phyloP scores from a whole-genome alignment of 1,140 invertebrate genomes.

The Goniozus legneri region DNA sequence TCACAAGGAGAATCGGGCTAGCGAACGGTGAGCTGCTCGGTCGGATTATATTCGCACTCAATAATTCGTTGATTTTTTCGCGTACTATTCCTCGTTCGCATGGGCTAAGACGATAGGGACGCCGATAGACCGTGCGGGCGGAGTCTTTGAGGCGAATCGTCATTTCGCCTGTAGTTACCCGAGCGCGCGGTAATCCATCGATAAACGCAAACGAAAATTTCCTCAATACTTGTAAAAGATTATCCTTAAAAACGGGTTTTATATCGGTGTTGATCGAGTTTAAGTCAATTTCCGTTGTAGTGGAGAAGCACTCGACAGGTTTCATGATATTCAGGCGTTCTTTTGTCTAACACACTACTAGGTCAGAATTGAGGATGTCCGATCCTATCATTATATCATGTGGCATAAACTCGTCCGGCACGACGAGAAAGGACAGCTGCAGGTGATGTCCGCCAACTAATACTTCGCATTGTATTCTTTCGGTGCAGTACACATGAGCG shows the following conservation, averaged over 20 bases:
- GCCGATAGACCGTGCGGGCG: neutral
- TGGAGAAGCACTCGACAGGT: neutral
- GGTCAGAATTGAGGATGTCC: constrained; percentile 3
- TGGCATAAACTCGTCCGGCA: constrained; percentile 8
- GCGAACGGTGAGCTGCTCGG: constrained; percentile 5
- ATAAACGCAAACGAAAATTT: constrained; percentile 3
- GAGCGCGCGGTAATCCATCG: neutral
- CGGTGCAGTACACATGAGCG: neutral
- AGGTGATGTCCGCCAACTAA: constrained; percentile 2
- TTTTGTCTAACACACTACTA: constrained; percentile 2
- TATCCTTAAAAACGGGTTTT: neutral
- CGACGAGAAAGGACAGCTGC: constrained; percentile 3
- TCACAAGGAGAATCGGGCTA: constrained; percentile 10
- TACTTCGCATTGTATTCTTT: constrained; percentile 8
- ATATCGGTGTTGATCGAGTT: constrained; percentile 3
- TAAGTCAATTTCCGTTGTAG: neutral
- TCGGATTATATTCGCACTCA: neutral
- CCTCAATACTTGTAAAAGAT: neutral
- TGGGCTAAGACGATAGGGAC: constrained; percentile 3
- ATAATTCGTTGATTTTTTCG: constrained; percentile 2
- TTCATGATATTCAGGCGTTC: neutral
- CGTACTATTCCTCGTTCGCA: neutral
- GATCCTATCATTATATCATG: constrained; percentile 11
- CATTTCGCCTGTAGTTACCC: neutral
- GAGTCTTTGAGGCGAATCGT: constrained; percentile 5